Conservation (phyloP, 2,888 invertebrate species). For the Nomada flava region DNA sequence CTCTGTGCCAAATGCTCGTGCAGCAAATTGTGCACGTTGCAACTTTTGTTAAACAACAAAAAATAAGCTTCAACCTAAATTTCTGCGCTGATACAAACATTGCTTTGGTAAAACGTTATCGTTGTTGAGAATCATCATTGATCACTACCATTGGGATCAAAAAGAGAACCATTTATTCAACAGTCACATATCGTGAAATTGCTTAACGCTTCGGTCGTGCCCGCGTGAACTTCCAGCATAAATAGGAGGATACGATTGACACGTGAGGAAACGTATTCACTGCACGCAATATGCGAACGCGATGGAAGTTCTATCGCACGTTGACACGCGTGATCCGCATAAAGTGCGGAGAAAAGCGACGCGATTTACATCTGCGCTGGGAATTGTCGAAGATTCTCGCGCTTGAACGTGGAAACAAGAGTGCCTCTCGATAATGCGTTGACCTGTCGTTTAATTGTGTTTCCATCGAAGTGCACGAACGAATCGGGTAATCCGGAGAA, state of each 20-base stretch:
- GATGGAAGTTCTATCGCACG: constrained; percentile 15
- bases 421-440: background rate
- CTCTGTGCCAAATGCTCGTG: no score
- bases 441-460: background rate
- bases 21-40: no score
- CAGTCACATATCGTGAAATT: constrained; percentile 4
- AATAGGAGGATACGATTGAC: constrained; percentile 13
- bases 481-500: background rate
- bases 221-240: constrained; percentile 12
- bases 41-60: no score
- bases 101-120: no score
- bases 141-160: no score
- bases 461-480: background rate
- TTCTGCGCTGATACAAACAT: no score
- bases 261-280: constrained; percentile 9
- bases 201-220: background rate
- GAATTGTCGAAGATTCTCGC: background rate
- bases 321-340: constrained; percentile 33
- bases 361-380: constrained; percentile 13
- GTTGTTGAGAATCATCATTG: no score
- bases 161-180: background rate
- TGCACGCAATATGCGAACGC: constrained; percentile 18
- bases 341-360: background rate
- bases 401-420: background rate
- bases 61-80: no score